Evolutionary conservation across 2,888 invertebrate genomes (phyloP), one percentile per base, ranked within the genome.

Genomic region (Drosophila anomelani): DNA sequence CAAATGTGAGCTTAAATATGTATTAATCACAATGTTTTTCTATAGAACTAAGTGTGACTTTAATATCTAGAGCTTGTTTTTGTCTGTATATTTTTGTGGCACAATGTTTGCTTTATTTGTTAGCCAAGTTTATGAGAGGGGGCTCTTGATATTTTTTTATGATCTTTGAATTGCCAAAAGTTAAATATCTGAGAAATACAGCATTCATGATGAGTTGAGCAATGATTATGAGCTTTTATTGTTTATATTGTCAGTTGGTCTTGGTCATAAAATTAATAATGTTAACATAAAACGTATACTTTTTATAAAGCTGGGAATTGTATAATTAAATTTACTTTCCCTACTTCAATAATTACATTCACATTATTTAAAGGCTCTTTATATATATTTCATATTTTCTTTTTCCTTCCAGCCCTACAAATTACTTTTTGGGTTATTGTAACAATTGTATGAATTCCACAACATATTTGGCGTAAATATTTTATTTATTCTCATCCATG

Each of bases 1-100:
- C 55, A 73, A 86, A 85, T 76, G 29, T 17, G 54, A 41, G 69
- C 64, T 69, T 86, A 78, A 80, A 68, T 46, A 64, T 49, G 10
- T 54, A 66, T 68, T 49, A 66, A 68, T 56, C 36, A 38, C 51
- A 53, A 46, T n/a, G 46, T 17, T 53, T 6, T 41, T 39, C 5
- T 49, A 17, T 39, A 2, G 10, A 43, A 3, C 29, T 49, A 53
- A 70, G 75, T 76, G 66, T 51, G 67, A 55, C 69, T 47, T 26
- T 54, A 60, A 41, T 47, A 36, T 7, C 5, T 43, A 8, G 23
- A 23, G 47, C 29, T 36, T 38, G 17, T 17, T n/a, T n/a, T 39
- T 36, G 32, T 17, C 8, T 9, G 20, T 10, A 26, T 47, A 20
- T 29, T n/a, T 38, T 34, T 38, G 34, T 23, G 17, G 41, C 32